Conservation (phyloP, 1,140 invertebrate genomes). For the Alviniconcha marisindica region DNA sequence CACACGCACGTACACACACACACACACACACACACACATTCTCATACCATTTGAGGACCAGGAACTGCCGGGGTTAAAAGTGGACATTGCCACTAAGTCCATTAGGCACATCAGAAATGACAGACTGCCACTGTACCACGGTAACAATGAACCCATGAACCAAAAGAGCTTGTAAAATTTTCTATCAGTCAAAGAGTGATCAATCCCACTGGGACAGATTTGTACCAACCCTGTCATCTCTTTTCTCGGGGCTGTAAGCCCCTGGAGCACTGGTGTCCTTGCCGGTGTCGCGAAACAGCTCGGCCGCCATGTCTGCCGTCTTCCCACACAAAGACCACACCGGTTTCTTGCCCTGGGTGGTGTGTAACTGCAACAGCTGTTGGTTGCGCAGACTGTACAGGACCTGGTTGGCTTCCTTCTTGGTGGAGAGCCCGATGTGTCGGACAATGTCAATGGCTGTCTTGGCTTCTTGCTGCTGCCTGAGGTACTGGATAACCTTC, state of each 20-base stretch:
- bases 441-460: slow-evolving; percentile 64
- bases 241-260: neutral
- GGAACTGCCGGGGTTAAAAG: no score
- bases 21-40: neutral
- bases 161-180: neutral
- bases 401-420: slow-evolving; percentile 65
- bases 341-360: neutral
- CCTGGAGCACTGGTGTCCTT: slow-evolving; percentile 1
- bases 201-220: neutral
- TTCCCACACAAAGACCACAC: slow-evolving; percentile 5
- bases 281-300: neutral
- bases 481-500: slow-evolving; percentile 40
- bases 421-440: slow-evolving; percentile 57
- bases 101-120: no score
- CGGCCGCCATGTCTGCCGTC: neutral
- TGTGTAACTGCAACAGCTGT: slow-evolving; percentile 45
- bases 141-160: no score
- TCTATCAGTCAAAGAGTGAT: neutral
- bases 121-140: no score
- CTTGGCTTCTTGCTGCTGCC: slow-evolving; percentile 47
- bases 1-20: neutral
- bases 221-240: no score
- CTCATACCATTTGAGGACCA: neutral
- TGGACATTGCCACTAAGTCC: no score
- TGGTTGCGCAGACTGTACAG: slow-evolving; percentile 63